Conservation (phyloP, 2,888 invertebrate species). For the Tetropium fuscum region DNA sequence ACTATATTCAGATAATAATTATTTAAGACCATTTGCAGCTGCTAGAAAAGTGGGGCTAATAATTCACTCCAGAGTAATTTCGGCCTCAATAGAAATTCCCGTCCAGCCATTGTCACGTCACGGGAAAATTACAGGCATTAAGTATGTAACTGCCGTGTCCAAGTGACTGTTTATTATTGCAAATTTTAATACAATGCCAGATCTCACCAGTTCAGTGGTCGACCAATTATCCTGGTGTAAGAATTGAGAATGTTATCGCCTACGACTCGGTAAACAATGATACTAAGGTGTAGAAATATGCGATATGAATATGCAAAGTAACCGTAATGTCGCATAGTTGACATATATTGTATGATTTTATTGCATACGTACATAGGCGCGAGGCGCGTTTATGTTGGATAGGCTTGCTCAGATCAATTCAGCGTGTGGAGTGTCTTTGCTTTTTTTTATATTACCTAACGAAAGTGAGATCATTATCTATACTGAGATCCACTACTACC, state of each 20-base stretch:
- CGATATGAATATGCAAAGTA: slow-evolving; percentile 44
- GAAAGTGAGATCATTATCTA: no score
- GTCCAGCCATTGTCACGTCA: background rate
- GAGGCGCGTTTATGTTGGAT: no score
- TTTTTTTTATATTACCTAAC: no score
- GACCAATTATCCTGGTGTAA: slow-evolving; percentile 28
- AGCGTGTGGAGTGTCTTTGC: no score
- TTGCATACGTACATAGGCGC: slow-evolving; percentile 6
- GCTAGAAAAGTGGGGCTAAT: no score
- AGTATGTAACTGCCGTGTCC: slow-evolving; percentile 5
- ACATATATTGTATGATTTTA: slow-evolving; percentile 16
- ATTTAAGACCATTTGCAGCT: no score
- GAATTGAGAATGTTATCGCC: slow-evolving; percentile 33
- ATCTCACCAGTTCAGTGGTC: slow-evolving; percentile 29
- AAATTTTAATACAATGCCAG: slow-evolving; percentile 20
- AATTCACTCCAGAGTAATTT: background rate
- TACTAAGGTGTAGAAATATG: slow-evolving; percentile 46
- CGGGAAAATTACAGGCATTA: slow-evolving; percentile 14
- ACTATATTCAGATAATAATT: no score
- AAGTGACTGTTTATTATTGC: slow-evolving; percentile 8
- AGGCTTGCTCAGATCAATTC: no score
- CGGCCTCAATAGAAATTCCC: background rate
- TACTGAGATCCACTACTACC: no score
- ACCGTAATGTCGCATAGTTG: slow-evolving; percentile 19
- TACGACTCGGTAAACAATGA: slow-evolving; percentile 46